Conservation (phyloP, 2,113 vertebrate genomes). For the Cynoglossus semilaevis region DNA sequence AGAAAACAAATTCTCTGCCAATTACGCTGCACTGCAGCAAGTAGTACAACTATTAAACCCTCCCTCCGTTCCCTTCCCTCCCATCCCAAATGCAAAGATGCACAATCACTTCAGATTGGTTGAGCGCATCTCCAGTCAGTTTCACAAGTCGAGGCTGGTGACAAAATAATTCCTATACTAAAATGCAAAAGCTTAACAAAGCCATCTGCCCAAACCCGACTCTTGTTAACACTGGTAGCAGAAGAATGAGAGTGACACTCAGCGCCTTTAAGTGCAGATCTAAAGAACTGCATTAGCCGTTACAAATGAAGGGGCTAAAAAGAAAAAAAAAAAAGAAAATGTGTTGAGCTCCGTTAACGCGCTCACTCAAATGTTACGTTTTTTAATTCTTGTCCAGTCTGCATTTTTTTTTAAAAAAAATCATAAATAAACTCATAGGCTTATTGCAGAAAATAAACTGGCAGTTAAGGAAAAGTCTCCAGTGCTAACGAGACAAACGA, state of each 20-base stretch:
- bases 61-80: constrained; percentile 47
- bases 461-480: constrained; percentile 55
- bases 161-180: constrained; percentile 57
- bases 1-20: constrained; percentile 61
- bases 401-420: constrained; percentile 57
- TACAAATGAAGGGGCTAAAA: constrained; percentile 47
- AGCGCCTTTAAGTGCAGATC: constrained; percentile 44
- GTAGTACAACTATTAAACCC: constrained; percentile 67
- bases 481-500: constrained; percentile 64
- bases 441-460: constrained; percentile 58
- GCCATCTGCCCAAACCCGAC: constrained; percentile 48
- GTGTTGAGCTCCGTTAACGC: constrained; percentile 18
- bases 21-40: constrained; percentile 78
- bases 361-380: constrained; percentile 26
- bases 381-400: constrained; percentile 41
- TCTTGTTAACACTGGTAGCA: constrained; percentile 66
- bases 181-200: constrained; percentile 51
- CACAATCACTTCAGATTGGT: constrained; percentile 42
- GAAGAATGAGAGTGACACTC: constrained; percentile 43
- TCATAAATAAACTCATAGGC: constrained; percentile 68
- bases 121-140: constrained; percentile 56
- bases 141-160: constrained; percentile 74
- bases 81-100: constrained; percentile 37
- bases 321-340: constrained; percentile 51
- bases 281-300: constrained; percentile 45